Base-by-base conservation (phyloP, 2,797 vertebrate genomes). In the Austrolebias charrua region DNA sequence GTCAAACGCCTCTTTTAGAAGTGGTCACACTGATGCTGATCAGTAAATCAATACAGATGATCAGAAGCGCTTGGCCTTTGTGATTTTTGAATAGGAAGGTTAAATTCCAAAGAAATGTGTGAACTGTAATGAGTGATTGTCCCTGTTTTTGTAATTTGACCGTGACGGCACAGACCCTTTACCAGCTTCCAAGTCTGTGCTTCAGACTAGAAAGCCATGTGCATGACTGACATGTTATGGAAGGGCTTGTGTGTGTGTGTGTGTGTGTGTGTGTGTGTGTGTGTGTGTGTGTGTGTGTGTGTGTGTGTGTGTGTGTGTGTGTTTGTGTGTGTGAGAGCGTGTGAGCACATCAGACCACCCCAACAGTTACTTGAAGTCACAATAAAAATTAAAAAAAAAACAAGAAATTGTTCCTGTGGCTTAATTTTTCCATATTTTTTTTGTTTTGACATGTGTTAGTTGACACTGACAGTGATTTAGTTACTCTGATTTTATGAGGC, bases 261-360 rank as follows among this genome's bases (percentile, higher is more conserved):
- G 24, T 24, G 24, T 24, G 24, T 24, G 24, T 24, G 24, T 24
- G 24, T 24, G 24, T 24, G 24, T 24, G 24, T 24, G 24, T 24
- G 24, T 24, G 24, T 24, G 24, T 24, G 24, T 19, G 12, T 29
- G 35, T 40, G 10, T 54, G n/a, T 14, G n/a, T n/a, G n/a, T n/a
- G n/a, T n/a, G n/a, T n/a, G n/a, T n/a, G n/a, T n/a, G n/a, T n/a
- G n/a, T n/a, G n/a, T n/a, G n/a, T n/a, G n/a, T n/a, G n/a, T n/a
- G n/a, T n/a, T n/a, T n/a, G n/a, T n/a, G n/a, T n/a, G n/a, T n/a
- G n/a, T n/a, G 8, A 20, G 13, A 31, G 38, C 33, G 7, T 58
- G n/a, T 15, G 5, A 18, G 51, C 18, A 54, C 47, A 42, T 48
- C 31, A 70, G 89, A 92, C 89, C 87, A 90, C 91, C 88, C 90